These are phyloP conservation scores for Gouania willdenowi DNA, from an alignment of 2,797 vertebrate species.

Conservation along the genomic window DNA sequence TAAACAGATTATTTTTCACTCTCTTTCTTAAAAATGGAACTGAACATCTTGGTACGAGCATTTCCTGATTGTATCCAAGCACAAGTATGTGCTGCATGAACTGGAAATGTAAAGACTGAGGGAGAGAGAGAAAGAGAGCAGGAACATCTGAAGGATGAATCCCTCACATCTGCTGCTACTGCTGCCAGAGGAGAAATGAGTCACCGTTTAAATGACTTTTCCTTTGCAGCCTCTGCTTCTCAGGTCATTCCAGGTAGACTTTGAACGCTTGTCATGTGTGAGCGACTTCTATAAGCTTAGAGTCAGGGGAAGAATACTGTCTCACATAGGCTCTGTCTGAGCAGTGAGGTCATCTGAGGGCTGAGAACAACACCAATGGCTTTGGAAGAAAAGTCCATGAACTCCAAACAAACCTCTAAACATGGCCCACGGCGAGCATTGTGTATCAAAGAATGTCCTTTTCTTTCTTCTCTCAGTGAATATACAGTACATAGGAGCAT, in stretches of 20 bases:
- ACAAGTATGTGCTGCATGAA: too few species aligned
- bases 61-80: too few species aligned
- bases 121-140: constrained; percentile 19
- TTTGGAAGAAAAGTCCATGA: constrained; percentile 41
- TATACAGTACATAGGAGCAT: too few species aligned
- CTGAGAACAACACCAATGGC: constrained; percentile 19
- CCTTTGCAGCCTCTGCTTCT: constrained; percentile 32
- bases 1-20: too few species aligned
- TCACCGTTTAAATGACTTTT: constrained; percentile 58
- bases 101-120: constrained; percentile 51
- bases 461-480: too few species aligned
- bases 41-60: too few species aligned
- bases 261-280: constrained; percentile 43
- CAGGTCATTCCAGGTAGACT: constrained; percentile 53
- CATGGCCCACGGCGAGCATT: too few species aligned
- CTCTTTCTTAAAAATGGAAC: too few species aligned
- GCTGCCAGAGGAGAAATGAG: constrained; percentile 37
- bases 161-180: constrained; percentile 50
- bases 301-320: constrained; percentile 12
- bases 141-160: constrained; percentile 38
- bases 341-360: constrained; percentile 30
- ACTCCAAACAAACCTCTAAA: too few species aligned
- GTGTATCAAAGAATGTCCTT: too few species aligned
- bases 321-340: constrained; percentile 13
- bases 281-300: constrained; percentile 19